Percentiles rank a stretch among this genome's conserved stretches.
Conservation (phyloP, 2,888 invertebrate species). For the Opisthograptis luteolata region DNA sequence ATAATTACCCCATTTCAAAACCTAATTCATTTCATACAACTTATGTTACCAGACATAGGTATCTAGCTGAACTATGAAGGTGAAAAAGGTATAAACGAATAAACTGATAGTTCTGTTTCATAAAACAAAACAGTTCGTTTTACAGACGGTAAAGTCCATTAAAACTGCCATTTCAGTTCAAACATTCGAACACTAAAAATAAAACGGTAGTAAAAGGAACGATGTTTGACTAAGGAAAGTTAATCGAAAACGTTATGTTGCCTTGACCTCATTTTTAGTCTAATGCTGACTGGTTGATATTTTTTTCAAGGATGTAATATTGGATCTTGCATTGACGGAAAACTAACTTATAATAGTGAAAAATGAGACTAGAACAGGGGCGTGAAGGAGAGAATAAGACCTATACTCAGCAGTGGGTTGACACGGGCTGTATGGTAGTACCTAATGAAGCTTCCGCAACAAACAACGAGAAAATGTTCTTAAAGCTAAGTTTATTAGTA, state of each 20-base stretch:
- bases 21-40: too few relatives aligned
- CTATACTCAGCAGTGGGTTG: too few relatives aligned
- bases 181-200: slow-evolving; percentile 28
- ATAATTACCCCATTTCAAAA: too few relatives aligned
- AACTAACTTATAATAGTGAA: too few relatives aligned
- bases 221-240: slow-evolving; percentile 34
- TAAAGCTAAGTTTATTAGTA: too few relatives aligned
- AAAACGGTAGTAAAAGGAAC: slow-evolving; percentile 31
- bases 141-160: slow-evolving; percentile 17
- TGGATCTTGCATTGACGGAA: slow-evolving; percentile 12
- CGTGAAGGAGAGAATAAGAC: too few relatives aligned
- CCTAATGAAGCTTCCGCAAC: too few relatives aligned
- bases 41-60: too few relatives aligned
- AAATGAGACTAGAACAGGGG: too few relatives aligned
- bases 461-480: too few relatives aligned
- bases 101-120: neutral
- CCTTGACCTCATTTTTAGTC: slow-evolving; percentile 36
- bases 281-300: slow-evolving; percentile 20
- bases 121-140: slow-evolving; percentile 9
- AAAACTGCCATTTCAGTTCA: slow-evolving; percentile 21
- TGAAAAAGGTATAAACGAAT: neutral
- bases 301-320: slow-evolving; percentile 28
- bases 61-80: neutral
- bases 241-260: slow-evolving; percentile 34
- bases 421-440: too few relatives aligned